Base-by-base conservation (phyloP, 2,797 vertebrate genomes). In the Acipenser ruthenus region DNA sequence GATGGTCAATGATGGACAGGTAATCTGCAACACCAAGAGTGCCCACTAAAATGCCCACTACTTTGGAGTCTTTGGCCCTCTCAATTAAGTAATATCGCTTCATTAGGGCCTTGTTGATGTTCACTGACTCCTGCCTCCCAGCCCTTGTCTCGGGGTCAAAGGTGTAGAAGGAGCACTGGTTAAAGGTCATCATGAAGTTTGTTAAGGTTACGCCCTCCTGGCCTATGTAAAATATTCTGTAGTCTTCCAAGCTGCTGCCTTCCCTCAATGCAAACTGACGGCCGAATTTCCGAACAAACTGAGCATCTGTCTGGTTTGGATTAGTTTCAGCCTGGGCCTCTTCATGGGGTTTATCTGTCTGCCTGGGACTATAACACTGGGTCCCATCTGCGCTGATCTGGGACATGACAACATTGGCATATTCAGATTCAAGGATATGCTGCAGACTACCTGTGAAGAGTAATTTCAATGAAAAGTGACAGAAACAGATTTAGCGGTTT, bases 131-230 rank as follows among this genome's bases (percentile, higher is more conserved):
- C 0, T 50, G 72, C 74, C 91, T 86, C 11, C 89, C 88, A 0
- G 58, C 77, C 59, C 75, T 71, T 0, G 88, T 92, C n/a, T 62
- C 13, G 0, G 97, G 95, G 60, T 94, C 78, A 7, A 93, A 96
- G n/a, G 93, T 92, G 68, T 83, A 84, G 77, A 96, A 95, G 0
- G 84, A 69, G 71, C 91, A 93, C 59, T 70, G 23, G 72, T 93
- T 94, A 93, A 92, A 97, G 1, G 89, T 93, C 83, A 97, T 90
- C 91, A 95, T 93, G 78, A 96, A 92, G 83, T 88, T 95, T 8
- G 80, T 87, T 65, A 97, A 82, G 0, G 84, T 84, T 0, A 84
- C 75, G 18, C 93, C 90, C 67, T 93, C 92, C 0, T 83, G 77
- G 58, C 94, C 95, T 0, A 94, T 7, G 1, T 86, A 89, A 77